Base-by-base conservation (phyloP, 35 echinoderm and acorn worm species). In the Lytechinus pictus region DNA sequence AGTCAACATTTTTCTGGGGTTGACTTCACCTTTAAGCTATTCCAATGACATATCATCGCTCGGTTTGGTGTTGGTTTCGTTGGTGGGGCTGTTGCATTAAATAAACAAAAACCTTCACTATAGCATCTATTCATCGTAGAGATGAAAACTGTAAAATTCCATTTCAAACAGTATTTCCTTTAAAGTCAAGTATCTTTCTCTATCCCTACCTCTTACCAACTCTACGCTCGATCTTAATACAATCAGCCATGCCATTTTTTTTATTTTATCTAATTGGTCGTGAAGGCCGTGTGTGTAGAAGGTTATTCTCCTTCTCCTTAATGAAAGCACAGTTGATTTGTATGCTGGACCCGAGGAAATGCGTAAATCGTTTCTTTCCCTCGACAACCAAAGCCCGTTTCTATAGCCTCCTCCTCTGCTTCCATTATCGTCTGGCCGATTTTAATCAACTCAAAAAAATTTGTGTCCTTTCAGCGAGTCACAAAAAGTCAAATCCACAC, bases 361-460 rank as follows among this genome's bases (percentile, higher is more conserved):
- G 66, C 66, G 66, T 79, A 79, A 79, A 79, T 79, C 66, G 66
- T 79, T 79, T 79, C 66, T 79, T 79, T 79, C 66, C 66, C 66
- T 79, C 66, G 12, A 79, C 66, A 79, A 79, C 66, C 0, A 19
- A 79, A 19, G 16, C 66, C 66, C 66, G 66, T 79, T 79, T 14
- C 66, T 79, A 79, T 79, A 79, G 19, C 66, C n/a, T 79, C 33
- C 33, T 44, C 33, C 66, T 79, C 66, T 24, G 5, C 66, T 79
- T 79, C 66, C 66, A 79, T 79, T 79, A 79, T 24, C 66, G 66
- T 79, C 66, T 14, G 66, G 12, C 66, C 66, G 12, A 79, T 79
- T 79, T 79, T 79, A 79, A 79, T 79, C 66, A 79, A 79, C 66
- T 79, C 66, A 79, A 79, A 79, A 44, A 58, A 79, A 79, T 79